Conservation (phyloP, 2,888 invertebrate species). For the Cheilosia impressa region DNA sequence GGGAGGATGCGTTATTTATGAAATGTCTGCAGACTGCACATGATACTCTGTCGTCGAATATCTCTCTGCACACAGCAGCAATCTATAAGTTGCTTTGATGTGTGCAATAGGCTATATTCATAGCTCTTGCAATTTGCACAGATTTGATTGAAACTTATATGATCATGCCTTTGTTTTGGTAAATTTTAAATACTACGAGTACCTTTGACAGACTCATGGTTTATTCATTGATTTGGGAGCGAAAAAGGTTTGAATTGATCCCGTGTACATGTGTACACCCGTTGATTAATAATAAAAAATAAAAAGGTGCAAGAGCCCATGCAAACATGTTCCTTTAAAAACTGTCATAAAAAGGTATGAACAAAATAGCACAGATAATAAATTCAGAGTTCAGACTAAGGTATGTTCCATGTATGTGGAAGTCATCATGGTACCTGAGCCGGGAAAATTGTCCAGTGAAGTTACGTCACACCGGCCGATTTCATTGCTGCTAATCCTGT, state of each 20-base stretch:
- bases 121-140: neutral
- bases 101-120: neutral
- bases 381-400: no score
- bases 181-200: no score
- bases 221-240: constrained; percentile 19
- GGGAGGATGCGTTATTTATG: neutral
- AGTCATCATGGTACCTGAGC: no score
- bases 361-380: no score
- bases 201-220: neutral
- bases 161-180: neutral
- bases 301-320: neutral
- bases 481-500: no score
- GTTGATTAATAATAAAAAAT: constrained; percentile 3
- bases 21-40: neutral
- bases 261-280: constrained; percentile 11
- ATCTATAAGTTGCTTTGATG: neutral
- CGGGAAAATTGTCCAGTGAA: no score
- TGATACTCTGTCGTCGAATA: neutral
- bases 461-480: no score
- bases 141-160: constrained; percentile 8
- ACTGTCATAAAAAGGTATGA: no score
- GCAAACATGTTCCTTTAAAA: constrained; percentile 10
- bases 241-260: constrained; percentile 6
- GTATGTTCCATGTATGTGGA: no score
- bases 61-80: neutral